Conservation (phyloP, 2,888 invertebrate genomes). For the Pheosia gnoma region DNA sequence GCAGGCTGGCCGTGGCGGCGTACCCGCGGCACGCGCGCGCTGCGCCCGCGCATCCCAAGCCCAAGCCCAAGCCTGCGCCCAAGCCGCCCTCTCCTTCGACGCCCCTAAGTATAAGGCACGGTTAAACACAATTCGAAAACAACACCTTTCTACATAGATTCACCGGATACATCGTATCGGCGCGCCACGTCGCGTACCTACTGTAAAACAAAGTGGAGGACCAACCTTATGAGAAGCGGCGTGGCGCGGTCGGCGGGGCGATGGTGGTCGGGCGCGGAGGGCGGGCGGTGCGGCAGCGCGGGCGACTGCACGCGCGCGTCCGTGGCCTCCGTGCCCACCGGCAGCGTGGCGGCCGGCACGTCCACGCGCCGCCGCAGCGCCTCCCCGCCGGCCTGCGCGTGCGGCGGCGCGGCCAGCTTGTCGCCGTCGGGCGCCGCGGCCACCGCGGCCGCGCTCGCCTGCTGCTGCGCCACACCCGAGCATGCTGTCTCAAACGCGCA, state of each 20-base stretch:
- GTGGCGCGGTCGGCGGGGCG: slow-evolving; percentile 67
- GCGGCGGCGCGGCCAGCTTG: slow-evolving; percentile 28
- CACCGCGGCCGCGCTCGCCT: slow-evolving; percentile 9
- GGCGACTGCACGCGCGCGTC: slow-evolving; percentile 77
- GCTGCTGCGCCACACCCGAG: slow-evolving; percentile 10
- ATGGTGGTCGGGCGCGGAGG: slow-evolving; percentile 58
- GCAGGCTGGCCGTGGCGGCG: slow-evolving; percentile 71
- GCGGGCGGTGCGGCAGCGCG: slow-evolving; percentile 74
- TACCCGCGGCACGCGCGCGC: slow-evolving; percentile 49
- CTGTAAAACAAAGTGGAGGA: not conserved
- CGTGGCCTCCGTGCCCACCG: slow-evolving; percentile 71
- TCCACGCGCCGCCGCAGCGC: slow-evolving; percentile 52
- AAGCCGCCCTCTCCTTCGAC: slow-evolving; percentile 40
- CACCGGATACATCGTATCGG: too few relatives aligned
- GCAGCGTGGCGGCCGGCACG: slow-evolving; percentile 62
- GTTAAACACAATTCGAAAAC: not conserved
- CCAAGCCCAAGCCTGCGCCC: slow-evolving; percentile 32
- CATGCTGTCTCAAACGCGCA: slow-evolving; percentile 60
- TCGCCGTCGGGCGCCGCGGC: slow-evolving; percentile 25
- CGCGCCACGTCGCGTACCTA: not conserved
- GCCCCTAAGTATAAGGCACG: slow-evolving; percentile 26
- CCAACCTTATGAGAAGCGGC: slow-evolving; percentile 68
- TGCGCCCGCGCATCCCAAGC: slow-evolving; percentile 33
- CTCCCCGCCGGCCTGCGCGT: slow-evolving; percentile 21
- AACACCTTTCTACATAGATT: too few relatives aligned